phyloP scores from a whole-genome alignment of 2,113 vertebrate genomes.

The Ochotona princeps region DNA sequence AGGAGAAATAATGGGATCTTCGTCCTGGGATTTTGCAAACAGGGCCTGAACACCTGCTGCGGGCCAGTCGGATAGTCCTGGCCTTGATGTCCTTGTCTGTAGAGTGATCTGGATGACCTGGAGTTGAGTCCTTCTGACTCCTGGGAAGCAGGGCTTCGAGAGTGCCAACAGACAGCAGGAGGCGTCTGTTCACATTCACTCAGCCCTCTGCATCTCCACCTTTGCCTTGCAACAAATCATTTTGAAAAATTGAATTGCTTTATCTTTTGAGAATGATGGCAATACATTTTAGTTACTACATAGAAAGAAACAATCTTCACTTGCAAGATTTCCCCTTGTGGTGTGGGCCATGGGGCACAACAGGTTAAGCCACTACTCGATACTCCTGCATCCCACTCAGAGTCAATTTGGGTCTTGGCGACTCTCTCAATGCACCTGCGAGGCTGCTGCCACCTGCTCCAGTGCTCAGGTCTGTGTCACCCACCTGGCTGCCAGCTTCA shows the following conservation, averaged over 20 bases:
- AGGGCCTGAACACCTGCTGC: not conserved
- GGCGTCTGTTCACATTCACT: not conserved
- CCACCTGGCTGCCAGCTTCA: no score
- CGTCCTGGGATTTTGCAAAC: not conserved
- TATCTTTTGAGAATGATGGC: conserved; percentile 41
- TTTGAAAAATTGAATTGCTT: not conserved
- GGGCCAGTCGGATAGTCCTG: not conserved
- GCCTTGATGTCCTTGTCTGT: not conserved
- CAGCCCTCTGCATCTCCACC: not conserved
- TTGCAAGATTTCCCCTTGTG: not conserved
- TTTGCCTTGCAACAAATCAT: no score
- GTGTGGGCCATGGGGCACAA: no score
- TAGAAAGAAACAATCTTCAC: not conserved
- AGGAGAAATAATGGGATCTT: not conserved
- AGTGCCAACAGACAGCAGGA: not conserved
- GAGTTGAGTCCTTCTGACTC: not conserved
- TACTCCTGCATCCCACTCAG: no score
- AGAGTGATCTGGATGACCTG: not conserved
- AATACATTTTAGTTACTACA: not conserved
- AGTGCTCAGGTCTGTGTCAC: no score
- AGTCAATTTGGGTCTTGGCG: no score
- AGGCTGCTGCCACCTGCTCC: no score
- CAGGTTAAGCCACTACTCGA: no score
- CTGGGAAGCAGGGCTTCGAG: not conserved
- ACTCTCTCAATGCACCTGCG: no score